phyloP scores from a whole-genome alignment of 1,140 invertebrate genomes.

The Neomicropteryx cornuta region DNA sequence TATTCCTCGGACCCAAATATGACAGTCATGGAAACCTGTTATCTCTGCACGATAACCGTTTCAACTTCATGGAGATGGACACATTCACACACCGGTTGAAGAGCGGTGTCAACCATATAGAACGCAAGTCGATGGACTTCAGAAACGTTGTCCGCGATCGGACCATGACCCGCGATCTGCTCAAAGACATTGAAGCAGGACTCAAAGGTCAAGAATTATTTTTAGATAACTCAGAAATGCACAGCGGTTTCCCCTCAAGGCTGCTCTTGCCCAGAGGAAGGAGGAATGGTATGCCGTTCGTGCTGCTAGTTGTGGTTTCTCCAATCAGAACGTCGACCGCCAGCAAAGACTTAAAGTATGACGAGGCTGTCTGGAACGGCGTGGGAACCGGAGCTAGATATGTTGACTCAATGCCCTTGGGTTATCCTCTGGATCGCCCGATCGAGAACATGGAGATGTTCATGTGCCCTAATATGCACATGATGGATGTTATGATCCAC shows the following conservation, averaged over 20 bases:
- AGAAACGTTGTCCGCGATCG: constrained; percentile 34
- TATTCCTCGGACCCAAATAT: constrained; percentile 48
- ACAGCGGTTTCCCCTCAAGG: constrained; percentile 47
- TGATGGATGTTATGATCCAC: constrained; percentile 46
- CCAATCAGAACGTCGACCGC: constrained; percentile 28
- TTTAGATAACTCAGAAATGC: constrained; percentile 24
- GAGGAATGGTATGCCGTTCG: constrained; percentile 45
- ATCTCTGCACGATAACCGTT: constrained; percentile 35
- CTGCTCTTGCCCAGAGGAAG: constrained; percentile 49
- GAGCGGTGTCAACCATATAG: constrained; percentile 43
- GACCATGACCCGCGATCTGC: constrained; percentile 27
- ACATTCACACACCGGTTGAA: constrained; percentile 41
- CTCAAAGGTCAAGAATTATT: constrained; percentile 21
- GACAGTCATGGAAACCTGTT: constrained; percentile 42
- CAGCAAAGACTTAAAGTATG: constrained; percentile 23
- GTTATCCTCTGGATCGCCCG: constrained; percentile 55
- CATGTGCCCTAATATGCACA: constrained; percentile 42
- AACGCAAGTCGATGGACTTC: constrained; percentile 41
- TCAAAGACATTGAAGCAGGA: constrained; percentile 16
- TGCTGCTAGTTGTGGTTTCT: constrained; percentile 46
- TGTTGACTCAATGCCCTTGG: constrained; percentile 47
- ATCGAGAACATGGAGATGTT: constrained; percentile 38
- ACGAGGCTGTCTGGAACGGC: constrained; percentile 22
- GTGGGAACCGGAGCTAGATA: constrained; percentile 24
- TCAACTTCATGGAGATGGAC: constrained; percentile 45